Evolutionary conservation across 1,140 invertebrate genomes (phyloP), one percentile per base, ranked within the genome.

Genomic region (Pogonomyrmex barbatus): DNA sequence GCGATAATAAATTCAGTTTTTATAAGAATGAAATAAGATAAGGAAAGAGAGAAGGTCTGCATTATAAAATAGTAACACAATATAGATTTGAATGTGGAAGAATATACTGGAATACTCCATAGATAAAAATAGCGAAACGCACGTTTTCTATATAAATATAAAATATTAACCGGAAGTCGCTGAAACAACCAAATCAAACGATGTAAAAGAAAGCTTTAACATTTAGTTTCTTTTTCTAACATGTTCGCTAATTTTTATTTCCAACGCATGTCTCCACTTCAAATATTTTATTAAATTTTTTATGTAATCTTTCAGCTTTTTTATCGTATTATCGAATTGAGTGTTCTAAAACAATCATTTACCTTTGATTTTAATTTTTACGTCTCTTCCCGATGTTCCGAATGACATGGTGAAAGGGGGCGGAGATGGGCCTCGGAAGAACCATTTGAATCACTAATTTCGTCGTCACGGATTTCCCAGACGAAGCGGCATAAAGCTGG

Each of bases 401-500:
- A 36, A 47, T 47, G 12, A n/a, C 14, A 4, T 33, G 0, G 68
- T 5, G 17, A 36, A n/a, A 14, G 50, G 54, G 36, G 47, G 5
- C 24, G 24, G 24, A 24, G 24, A 24, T 8, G 1, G 30, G 9
- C 1, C 30, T 47, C 39, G 42, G 58, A 33, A n/a, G 65, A 47
- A 45, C 36, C 39, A 45, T 24, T 81, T 56, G 30, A 68, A 68
- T 56, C 47, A n/a, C 36, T 17, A 56, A 75, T 73, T 83, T 73
- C 30, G 33, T 82, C 52, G 30, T 50, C n/a, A 75, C 33, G 39
- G 30, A 60, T 73, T 50, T 54, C 45, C 30, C 42, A 82, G 54
- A 71, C 67, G 67, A 47, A 24, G 42, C 42, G 79, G 68, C 68
- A 75, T 83, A 75, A 83, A 83, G 24, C 68, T 83, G 79, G 68